phyloP scores from a whole-genome alignment of 2,797 vertebrate species.

The Enteromius trimaculatus region DNA sequence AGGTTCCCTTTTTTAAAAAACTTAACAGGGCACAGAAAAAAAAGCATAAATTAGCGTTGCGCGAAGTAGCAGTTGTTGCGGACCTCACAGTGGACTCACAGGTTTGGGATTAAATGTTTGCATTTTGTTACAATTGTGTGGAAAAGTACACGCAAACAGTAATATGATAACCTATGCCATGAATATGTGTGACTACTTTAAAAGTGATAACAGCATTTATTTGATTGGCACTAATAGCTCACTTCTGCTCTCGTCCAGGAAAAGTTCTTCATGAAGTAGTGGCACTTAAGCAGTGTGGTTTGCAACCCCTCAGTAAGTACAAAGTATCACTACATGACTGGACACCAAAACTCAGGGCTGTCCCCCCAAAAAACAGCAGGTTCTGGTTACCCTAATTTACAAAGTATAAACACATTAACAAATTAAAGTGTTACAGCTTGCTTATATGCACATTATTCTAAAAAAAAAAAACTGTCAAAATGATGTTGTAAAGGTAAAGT shows the following conservation, averaged over 20 bases:
- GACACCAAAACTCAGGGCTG: neutral
- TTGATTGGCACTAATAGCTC: neutral
- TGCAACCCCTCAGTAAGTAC: neutral
- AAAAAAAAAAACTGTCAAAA: neutral
- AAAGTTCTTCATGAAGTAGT: neutral
- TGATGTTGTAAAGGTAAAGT: neutral
- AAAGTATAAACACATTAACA: neutral
- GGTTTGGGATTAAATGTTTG: neutral
- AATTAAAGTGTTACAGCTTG: neutral
- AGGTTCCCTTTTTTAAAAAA: neutral
- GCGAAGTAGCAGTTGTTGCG: neutral
- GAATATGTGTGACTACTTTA: neutral
- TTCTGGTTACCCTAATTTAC: neutral
- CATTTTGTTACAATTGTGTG: neutral
- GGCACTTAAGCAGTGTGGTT: neutral
- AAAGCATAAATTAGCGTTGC: neutral
- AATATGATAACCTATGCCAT: neutral
- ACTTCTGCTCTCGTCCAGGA: neutral
- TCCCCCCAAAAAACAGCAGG: neutral
- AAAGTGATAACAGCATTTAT: neutral
- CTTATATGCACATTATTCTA: neutral
- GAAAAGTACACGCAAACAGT: neutral
- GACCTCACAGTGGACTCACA: neutral
- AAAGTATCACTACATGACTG: neutral
- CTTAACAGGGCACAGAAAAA: neutral